Evolutionary conservation across 1,140 invertebrate genomes (phyloP).

Genomic region (Drosophila nasuta): DNA sequence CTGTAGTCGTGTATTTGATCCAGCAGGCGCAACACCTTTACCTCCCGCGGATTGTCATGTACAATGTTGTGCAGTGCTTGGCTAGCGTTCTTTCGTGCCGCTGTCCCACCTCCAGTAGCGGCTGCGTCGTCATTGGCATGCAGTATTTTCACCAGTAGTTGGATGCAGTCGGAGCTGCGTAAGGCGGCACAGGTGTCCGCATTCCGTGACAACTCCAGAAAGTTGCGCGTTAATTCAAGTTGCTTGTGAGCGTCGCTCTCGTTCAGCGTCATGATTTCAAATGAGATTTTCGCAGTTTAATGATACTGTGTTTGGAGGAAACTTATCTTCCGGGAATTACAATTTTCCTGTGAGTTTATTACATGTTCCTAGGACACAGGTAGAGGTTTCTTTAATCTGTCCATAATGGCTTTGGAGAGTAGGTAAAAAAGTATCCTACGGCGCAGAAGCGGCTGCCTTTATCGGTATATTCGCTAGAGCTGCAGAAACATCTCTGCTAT

Average conservation of each 20-base stretch:
- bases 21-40: slow-evolving; percentile 92
- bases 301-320: slow-evolving; percentile 7
- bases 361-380: slow-evolving; percentile 28
- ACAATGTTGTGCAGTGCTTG: slow-evolving; percentile 96
- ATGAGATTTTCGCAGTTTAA: slow-evolving; percentile 19
- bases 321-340: slow-evolving; percentile 26
- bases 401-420: not conserved
- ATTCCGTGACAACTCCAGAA: slow-evolving; percentile 95
- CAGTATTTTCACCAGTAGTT: slow-evolving; percentile 95
- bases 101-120: slow-evolving; percentile 21
- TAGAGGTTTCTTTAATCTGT: slow-evolving; percentile 11
- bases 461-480: not conserved
- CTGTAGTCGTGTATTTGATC: slow-evolving; percentile 93
- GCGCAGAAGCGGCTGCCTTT: slow-evolving; percentile 52
- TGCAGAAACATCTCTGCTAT: too few relatives aligned
- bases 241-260: slow-evolving; percentile 87
- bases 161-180: slow-evolving; percentile 96
- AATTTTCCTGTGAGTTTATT: slow-evolving; percentile 8
- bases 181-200: slow-evolving; percentile 96
- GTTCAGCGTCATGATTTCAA: slow-evolving; percentile 64
- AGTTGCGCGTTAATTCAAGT: slow-evolving; percentile 93
- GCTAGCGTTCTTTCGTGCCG: slow-evolving; percentile 88
- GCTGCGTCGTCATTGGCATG: slow-evolving; percentile 88
- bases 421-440: slow-evolving; percentile 24
- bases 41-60: slow-evolving; percentile 94